A percentile compares a stretch with the other conserved stretches of the same genome.
Evolutionary conservation across 1,140 invertebrate genomes (phyloP).

Genomic region (Lepidurus couesii): DNA sequence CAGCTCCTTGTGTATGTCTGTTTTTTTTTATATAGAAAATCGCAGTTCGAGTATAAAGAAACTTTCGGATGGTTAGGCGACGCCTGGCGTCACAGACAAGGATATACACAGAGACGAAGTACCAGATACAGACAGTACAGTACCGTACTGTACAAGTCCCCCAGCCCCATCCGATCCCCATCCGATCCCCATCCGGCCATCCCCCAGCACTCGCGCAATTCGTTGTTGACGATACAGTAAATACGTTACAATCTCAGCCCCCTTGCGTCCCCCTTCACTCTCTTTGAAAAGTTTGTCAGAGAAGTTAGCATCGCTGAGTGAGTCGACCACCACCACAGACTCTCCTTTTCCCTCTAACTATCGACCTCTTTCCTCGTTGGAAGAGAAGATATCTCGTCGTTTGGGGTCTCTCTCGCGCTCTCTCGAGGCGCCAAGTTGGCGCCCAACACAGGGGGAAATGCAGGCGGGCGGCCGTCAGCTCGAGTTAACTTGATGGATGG

Average conservation of each 20-base stretch:
- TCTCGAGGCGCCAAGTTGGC: background rate
- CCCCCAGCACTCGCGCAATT: background rate
- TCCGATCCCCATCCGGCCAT: background rate
- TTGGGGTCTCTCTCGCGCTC: background rate
- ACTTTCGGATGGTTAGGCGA: conserved; percentile 6
- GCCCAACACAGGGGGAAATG: background rate
- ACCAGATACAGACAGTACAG: conserved; percentile 4
- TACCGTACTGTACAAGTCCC: background rate
- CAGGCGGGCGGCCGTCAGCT: conserved; percentile 10
- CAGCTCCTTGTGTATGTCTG: background rate
- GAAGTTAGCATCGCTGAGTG: conserved; percentile 1
- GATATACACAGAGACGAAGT: background rate
- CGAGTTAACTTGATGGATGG: conserved; percentile 17
- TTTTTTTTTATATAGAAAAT: background rate
- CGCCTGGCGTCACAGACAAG: conserved; percentile 14
- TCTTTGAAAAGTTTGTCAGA: background rate
- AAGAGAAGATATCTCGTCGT: background rate
- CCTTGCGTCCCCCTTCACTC: background rate
- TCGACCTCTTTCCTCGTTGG: background rate
- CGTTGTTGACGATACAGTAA: background rate
- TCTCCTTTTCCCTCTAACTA: background rate
- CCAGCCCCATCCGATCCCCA: background rate
- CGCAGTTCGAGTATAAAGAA: background rate
- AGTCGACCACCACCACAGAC: background rate
- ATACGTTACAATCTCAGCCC: background rate